A percentile compares a stretch with the other conserved stretches of the same genome.
Conservation (phyloP, 2,113 vertebrate genomes). For the Oenanthe oenanthe region DNA sequence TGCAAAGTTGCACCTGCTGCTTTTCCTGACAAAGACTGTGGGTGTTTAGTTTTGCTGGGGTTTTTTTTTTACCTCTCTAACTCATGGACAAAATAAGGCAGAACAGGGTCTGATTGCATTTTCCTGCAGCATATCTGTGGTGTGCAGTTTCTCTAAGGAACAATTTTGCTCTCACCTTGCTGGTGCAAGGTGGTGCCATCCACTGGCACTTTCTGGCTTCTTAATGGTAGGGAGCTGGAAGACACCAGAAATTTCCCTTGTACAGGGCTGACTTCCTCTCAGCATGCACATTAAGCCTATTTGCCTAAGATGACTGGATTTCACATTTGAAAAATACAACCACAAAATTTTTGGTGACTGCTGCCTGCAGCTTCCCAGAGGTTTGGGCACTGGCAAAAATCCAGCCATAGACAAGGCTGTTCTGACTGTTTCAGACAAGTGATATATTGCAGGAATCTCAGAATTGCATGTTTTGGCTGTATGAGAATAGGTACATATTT, state of each 20-base stretch:
- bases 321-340: background rate
- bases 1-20: background rate
- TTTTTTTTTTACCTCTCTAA: background rate
- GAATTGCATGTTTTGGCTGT: background rate
- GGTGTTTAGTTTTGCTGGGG: background rate
- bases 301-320: background rate
- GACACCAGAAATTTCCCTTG: background rate
- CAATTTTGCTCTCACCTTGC: background rate
- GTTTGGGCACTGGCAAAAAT: background rate
- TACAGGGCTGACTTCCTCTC: background rate
- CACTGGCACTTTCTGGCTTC: background rate
- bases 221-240: background rate
- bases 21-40: background rate
- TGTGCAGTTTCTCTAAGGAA: background rate
- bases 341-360: background rate
- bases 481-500: background rate
- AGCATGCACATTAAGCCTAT: background rate
- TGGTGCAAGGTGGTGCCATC: background rate
- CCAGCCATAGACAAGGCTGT: background rate
- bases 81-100: background rate
- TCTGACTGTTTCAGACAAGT: background rate
- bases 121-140: background rate
- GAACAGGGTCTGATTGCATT: background rate
- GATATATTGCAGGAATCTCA: background rate
- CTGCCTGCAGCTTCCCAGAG: background rate